Conservation (phyloP, 2,888 invertebrate genomes). For the Quadroppia sp. region DNA sequence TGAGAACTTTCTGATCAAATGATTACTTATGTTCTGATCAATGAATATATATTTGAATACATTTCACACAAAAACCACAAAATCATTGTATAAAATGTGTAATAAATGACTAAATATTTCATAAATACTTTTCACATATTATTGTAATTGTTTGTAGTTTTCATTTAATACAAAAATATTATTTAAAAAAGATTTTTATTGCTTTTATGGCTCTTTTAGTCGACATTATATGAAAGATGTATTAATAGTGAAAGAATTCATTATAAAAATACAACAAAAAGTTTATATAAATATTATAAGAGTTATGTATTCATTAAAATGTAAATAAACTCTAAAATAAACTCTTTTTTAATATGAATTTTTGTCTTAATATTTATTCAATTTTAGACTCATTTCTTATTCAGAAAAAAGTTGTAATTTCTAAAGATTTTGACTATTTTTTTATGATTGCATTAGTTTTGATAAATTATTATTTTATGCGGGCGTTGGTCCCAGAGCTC, state of each 20-base stretch:
- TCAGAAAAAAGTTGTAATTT: too few relatives aligned
- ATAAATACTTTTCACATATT: too few relatives aligned
- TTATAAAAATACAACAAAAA: constrained; percentile 2
- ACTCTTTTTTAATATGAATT: background rate
- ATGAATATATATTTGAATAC: too few relatives aligned
- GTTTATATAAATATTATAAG: constrained; percentile 28
- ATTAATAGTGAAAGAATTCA: background rate
- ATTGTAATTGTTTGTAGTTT: constrained; percentile 23
- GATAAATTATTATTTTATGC: constrained; percentile 25
- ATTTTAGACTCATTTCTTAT: background rate
- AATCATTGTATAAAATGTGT: too few relatives aligned
- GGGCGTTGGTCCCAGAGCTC: constrained; percentile 22
- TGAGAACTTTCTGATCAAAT: too few relatives aligned
- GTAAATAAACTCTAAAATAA: constrained; percentile 28
- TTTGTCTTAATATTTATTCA: background rate
- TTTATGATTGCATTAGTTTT: constrained; percentile 12
- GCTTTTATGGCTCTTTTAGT: constrained; percentile 5
- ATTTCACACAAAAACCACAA: too few relatives aligned
- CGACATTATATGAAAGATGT: background rate
- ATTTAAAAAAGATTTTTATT: background rate
- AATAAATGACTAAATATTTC: too few relatives aligned
- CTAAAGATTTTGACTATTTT: background rate
- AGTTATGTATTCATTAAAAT: constrained; percentile 27
- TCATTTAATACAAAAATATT: background rate
- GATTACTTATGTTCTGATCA: too few relatives aligned